phyloP scores from a whole-genome alignment of 1,140 invertebrate species.

The Ceratitis capitata region DNA sequence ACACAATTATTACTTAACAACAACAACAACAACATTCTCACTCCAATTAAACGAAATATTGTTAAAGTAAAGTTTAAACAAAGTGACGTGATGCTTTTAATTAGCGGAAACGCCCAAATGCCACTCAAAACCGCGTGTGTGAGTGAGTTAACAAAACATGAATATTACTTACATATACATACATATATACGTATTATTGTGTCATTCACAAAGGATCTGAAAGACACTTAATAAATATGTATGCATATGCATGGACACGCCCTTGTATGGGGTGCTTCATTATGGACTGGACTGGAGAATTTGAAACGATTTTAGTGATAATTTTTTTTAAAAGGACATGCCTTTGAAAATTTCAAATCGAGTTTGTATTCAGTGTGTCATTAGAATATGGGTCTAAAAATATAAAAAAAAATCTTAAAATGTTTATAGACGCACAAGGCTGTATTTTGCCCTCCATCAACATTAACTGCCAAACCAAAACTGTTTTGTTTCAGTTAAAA shows the following conservation, averaged over 20 bases:
- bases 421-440: no score
- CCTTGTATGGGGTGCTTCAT: neutral
- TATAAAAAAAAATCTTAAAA: no score
- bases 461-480: no score
- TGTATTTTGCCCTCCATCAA: no score
- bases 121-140: neutral
- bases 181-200: neutral
- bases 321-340: no score
- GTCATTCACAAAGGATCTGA: neutral
- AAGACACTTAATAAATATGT: neutral
- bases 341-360: no score
- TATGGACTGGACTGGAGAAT: no score
- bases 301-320: no score
- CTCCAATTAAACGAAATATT: neutral
- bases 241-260: neutral
- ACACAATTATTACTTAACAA: neutral
- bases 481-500: no score
- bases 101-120: neutral
- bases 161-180: neutral
- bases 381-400: no score
- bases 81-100: conserved; percentile 7
- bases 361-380: no score
- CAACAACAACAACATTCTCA: neutral
- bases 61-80: conserved; percentile 10
- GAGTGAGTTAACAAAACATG: neutral